phyloP scores from a whole-genome alignment of 2,888 invertebrate genomes.

The Cheiracanthium punctorium region DNA sequence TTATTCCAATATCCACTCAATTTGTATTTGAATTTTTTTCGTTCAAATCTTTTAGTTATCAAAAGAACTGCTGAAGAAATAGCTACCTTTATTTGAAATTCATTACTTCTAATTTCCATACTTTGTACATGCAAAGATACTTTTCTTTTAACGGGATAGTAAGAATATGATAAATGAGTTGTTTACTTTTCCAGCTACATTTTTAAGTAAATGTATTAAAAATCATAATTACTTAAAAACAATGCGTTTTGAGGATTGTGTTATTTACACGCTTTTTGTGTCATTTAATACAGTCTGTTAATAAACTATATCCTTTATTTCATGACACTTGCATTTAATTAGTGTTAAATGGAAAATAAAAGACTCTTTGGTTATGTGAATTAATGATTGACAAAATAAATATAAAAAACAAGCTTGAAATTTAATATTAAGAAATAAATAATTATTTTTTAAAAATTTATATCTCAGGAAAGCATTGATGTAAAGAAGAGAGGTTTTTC shows the following conservation, averaged over 20 bases:
- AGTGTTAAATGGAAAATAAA: too few species aligned
- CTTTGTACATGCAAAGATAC: background rate
- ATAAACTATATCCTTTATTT: too few species aligned
- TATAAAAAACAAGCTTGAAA: too few species aligned
- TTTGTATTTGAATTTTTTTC: slow-evolving; percentile 3
- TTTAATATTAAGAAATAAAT: too few species aligned
- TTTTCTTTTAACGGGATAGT: background rate
- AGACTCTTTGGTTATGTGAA: too few species aligned
- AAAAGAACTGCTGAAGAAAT: background rate
- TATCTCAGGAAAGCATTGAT: too few species aligned
- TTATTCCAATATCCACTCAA: background rate
- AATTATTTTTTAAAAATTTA: too few species aligned
- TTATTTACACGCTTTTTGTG: too few species aligned
- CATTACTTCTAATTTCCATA: background rate
- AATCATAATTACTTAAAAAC: background rate
- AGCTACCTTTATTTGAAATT: background rate
- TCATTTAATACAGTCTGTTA: too few species aligned
- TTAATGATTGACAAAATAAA: too few species aligned
- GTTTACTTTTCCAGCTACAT: background rate
- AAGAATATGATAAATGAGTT: background rate
- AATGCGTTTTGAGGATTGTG: background rate
- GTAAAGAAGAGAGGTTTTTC: too few species aligned
- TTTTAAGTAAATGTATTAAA: background rate
- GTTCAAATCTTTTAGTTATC: background rate
- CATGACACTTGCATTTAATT: too few species aligned